These are phyloP conservation scores for Erpornis zantholeuca DNA, from an alignment of 2,113 vertebrate species.

Conservation along the genomic window DNA sequence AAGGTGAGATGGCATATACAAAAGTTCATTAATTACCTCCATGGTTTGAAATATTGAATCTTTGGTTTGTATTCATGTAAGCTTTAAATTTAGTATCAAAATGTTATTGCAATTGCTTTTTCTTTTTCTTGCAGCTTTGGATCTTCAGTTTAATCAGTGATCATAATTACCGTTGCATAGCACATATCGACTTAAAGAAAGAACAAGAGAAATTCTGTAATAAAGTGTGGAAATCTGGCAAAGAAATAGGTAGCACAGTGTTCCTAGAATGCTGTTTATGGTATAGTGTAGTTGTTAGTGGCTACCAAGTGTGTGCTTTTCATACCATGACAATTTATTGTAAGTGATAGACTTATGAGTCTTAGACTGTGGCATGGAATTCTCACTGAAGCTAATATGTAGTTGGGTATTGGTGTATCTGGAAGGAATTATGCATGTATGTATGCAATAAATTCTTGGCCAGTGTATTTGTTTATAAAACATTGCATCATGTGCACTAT, in stretches of 20 bases:
- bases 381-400: not conserved
- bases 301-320: not conserved
- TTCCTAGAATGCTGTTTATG: not conserved
- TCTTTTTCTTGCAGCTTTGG: conserved; percentile 78
- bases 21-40: not conserved
- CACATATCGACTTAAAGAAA: conserved; percentile 78
- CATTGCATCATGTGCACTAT: not conserved
- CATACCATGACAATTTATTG: not conserved
- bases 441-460: not conserved
- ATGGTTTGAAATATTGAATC: not conserved
- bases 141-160: conserved; percentile 78
- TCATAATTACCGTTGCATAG: conserved; percentile 74
- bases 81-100: not conserved
- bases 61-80: not conserved
- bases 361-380: not conserved
- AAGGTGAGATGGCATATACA: not conserved
- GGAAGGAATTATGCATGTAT: not conserved
- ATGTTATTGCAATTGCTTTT: not conserved
- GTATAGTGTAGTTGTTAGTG: not conserved
- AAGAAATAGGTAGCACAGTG: conserved; percentile 42
- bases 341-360: not conserved
- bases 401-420: not conserved
- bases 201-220: conserved; percentile 68
- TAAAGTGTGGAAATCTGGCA: not conserved
- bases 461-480: not conserved